Evolutionary conservation across 2,797 vertebrate genomes (phyloP).

Genomic region (Melopsittacus undulatus): DNA sequence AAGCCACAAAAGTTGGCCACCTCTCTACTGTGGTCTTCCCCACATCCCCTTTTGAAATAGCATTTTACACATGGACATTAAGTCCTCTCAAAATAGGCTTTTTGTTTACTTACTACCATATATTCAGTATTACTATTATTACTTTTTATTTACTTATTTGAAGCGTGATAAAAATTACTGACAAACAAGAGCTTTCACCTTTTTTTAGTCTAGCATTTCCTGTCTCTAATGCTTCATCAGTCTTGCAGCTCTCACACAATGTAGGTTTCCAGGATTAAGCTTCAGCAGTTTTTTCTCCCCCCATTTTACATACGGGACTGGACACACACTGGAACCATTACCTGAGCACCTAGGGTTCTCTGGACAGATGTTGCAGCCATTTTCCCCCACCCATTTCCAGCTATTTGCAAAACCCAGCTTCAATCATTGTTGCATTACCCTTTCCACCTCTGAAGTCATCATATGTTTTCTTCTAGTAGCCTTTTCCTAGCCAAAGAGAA

Average conservation of each 20-base stretch:
- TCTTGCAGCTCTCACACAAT: not conserved
- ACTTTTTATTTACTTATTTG: not conserved
- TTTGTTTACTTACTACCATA: not conserved
- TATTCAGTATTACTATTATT: not conserved
- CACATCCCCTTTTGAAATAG: not conserved
- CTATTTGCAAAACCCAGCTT: not conserved
- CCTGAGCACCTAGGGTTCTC: not conserved
- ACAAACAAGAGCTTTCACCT: not conserved
- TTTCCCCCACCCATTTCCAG: not conserved
- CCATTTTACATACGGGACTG: not conserved
- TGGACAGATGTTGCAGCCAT: not conserved
- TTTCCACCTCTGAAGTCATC: not conserved
- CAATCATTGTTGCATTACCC: not conserved
- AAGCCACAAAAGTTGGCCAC: not conserved
- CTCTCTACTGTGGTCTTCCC: not conserved
- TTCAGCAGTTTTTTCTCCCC: not conserved
- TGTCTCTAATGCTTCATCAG: not conserved
- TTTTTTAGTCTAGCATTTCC: not conserved
- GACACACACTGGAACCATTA: not conserved
- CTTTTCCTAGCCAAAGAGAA: not conserved
- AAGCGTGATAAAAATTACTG: not conserved
- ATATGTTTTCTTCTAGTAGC: not conserved
- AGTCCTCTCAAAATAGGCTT: not conserved
- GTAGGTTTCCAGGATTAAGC: not conserved
- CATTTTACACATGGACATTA: not conserved